Evolutionary conservation across 2,113 vertebrate genomes (phyloP), one percentile per base, ranked within the genome.

Genomic region (Synchiropus splendidus): DNA sequence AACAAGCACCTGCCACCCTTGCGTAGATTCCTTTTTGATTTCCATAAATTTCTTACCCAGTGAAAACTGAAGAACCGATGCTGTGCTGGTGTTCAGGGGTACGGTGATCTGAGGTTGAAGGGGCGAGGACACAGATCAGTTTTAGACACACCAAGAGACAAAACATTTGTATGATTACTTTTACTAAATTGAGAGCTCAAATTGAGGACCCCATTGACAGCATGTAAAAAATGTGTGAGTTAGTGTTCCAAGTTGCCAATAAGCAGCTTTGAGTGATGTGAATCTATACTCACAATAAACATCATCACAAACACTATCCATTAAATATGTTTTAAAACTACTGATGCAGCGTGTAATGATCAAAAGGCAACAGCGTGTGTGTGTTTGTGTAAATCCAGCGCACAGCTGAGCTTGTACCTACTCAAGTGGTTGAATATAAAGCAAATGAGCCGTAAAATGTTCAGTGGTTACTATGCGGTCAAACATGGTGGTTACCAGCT

Each of bases 31-130:
- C 5, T 48, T 15, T 47, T 36, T 13, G 37, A 10, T 16, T 12
- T 12, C 0, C 18, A 18, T 18, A 15, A 6, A 45, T 47, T 70
- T 82, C 95, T 94, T 81, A 99, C 95, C 94, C 15, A 98, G 83
- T 6, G 92, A 89, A 78, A 99, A 99, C n/a, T 99, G 95, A 47
- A 99, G 89, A 43, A 97, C 72, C 1, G 92, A 96, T 16, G 93
- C 92, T 59, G 94, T 93, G 65, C 87, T 97, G 50, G 91, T 97
- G 79, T 99, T 99, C 60, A 99, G 89, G 67, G 82, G 68, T 46
- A 84, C 83, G 36, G 91, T 92, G 31, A 77, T 89, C 95, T 99
- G 52, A n/a, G n/a, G n/a, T n/a, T n/a, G n/a, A n/a, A n/a, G n/a
- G n/a, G n/a, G n/a, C n/a, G n/a, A n/a, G 2, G 62, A 53, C 12